Base-by-base conservation (phyloP, 2,797 vertebrate genomes). In the Leptoclinus maculatus region DNA sequence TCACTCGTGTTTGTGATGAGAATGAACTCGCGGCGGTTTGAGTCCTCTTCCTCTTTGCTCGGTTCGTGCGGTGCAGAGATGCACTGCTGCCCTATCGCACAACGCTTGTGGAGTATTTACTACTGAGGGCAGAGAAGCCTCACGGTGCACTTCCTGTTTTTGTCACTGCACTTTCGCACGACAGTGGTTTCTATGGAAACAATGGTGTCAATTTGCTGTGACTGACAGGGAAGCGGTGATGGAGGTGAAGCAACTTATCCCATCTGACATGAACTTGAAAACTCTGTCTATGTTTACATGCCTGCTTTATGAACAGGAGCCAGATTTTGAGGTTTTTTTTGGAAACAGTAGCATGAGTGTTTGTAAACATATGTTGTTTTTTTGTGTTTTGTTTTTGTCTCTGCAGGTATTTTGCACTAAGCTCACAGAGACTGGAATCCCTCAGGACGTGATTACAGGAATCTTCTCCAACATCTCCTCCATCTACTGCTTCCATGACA, bases 391-490 rank as follows among this genome's bases (percentile, higher is more conserved):
- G 3, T 66, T 19, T 64, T 17, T n/a, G n/a, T 59, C 32, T 71
- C 74, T 79, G 47, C 79, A 97, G 98, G 97, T 98, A 87, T 99
- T 99, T 96, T 98, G 96, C 95, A 97, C 97, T 86, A 97, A 94
- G 91, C 92, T 99, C 90, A 95, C 94, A 0, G 96, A 96, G 87
- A 96, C 96, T 53, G 96, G 96, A 71, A 96, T 99, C 93, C 96
- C 97, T 79, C 86, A 92, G 49, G 98, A 99, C 1, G 97, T 98
- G 79, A 97, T 96, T 86, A 99, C 96, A 0, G 98, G 98, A 87
- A 98, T 99, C 91, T 99, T 99, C 93, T 99, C 98, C 76, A 99
- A 99, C 93, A 99, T 99, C 91, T 98, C 98, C 84, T 99, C 98
- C 70, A 99, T 99, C 92, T 98, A 97, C 88, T 92, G 96, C 87